Conservation (phyloP, 2,113 vertebrate genomes). For the Scomber scombrus region DNA sequence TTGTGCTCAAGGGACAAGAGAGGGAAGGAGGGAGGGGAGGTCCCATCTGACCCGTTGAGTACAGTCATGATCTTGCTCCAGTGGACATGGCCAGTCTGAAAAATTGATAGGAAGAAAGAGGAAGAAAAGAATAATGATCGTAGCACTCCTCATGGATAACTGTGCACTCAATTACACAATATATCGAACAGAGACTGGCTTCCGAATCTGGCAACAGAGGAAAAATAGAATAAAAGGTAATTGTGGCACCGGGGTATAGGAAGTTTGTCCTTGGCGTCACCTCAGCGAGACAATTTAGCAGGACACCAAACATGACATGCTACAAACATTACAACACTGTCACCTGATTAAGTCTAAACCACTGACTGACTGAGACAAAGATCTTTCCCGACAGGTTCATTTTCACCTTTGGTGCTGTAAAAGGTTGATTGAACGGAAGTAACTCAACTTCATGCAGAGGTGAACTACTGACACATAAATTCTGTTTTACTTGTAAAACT, state of each 20-base stretch:
- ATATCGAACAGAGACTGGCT: neutral
- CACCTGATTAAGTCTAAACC: neutral
- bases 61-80: conserved; percentile 71
- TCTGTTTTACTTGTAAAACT: neutral
- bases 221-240: neutral
- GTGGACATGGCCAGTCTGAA: conserved; percentile 64
- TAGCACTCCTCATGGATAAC: neutral
- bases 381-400: neutral
- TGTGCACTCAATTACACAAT: conserved; percentile 7
- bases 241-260: neutral
- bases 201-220: conserved; percentile 10
- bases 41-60: conserved; percentile 63
- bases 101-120: conserved; percentile 48
- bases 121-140: conserved; percentile 27
- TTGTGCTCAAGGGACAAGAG: conserved; percentile 49
- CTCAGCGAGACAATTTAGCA: neutral
- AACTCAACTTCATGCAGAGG: neutral
- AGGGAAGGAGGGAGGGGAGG: conserved; percentile 37
- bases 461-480: neutral
- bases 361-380: neutral
- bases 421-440: neutral
- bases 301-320: neutral
- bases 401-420: neutral
- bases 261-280: conserved; percentile 9
- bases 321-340: neutral